phyloP scores from a whole-genome alignment of 2,888 invertebrate species.

The Phyllotreta striolata region DNA sequence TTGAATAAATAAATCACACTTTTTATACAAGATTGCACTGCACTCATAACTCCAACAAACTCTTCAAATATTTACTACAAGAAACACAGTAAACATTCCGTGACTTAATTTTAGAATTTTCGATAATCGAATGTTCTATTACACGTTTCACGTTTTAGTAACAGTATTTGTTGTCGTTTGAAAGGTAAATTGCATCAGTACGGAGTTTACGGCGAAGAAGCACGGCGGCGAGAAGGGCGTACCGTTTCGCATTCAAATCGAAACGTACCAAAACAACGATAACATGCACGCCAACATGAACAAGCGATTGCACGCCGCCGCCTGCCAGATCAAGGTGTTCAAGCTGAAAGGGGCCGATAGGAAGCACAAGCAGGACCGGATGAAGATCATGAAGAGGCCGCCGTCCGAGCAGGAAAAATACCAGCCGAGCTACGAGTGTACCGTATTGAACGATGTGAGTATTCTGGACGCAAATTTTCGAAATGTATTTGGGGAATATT shows the following conservation, averaged over 20 bases:
- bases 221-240: conserved; percentile 99
- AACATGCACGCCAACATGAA: conserved; percentile 59
- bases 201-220: conserved; percentile 97
- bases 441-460: conserved; percentile 88
- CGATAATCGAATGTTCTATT: background rate
- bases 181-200: conserved; percentile 94
- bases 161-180: conserved; percentile 38
- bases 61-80: too few relatives aligned
- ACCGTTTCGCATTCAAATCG: conserved; percentile 94
- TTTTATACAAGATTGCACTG: background rate
- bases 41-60: background rate
- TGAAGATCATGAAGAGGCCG: conserved; percentile 89
- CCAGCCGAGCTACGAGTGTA: conserved; percentile 95
- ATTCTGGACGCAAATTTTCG: background rate
- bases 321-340: conserved; percentile 95
- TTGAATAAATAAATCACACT: too few relatives aligned
- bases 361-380: conserved; percentile 96
- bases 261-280: conserved; percentile 75
- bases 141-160: conserved; percentile 1
- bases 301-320: conserved; percentile 87
- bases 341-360: conserved; percentile 96
- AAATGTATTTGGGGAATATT: too few relatives aligned
- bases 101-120: too few relatives aligned
- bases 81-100: too few relatives aligned
- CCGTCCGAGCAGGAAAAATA: conserved; percentile 87